Base-by-base conservation (phyloP, 2,888 invertebrate species). In the Eilema sororculum region DNA sequence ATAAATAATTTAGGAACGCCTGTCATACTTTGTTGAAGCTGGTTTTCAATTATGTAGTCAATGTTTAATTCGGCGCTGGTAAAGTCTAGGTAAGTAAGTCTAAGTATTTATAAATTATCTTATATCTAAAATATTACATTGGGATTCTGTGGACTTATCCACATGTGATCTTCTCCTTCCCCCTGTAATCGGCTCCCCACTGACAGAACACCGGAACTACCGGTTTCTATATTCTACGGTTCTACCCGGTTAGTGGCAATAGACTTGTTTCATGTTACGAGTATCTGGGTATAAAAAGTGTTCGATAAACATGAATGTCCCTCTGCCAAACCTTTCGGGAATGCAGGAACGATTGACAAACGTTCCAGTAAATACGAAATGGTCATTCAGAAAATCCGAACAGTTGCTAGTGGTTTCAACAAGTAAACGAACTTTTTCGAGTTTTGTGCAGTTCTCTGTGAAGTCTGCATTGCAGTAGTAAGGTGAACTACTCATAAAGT, bases 381-480 rank as follows among this genome's bases (percentile, higher is more conserved):
- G 20, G 13, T 16, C 4, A 13, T 13, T 2, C 16, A 20, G 46
- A 6, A 20, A 46, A 20, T 46, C 1, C 5, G 20, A 20, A 46
- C 20, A 20, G 20, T 46, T 1, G 20, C 52, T 20, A 16, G 52
- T 46, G 20, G 16, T 20, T 37, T 12, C 12, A 37, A 12, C 46
- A 46, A 46, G 46, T 52, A n/a, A 52, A 52, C 20, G 52, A 52
- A 52, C 52, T n/a, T 52, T n/a, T 52, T 52, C 52, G 52, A 52
- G 52, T 46, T 46, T 20, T 8, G 46, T 20, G 20, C 16, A 20
- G 9, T 59, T 28, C 28, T 20, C 20, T n/a, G 10, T n/a, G 30
- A n/a, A n/a, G 20, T 60, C 60, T 60, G 60, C 60, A 60, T 60
- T 60, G 60, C 60, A 60, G 60, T 60, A 10, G 20, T n/a, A n/a